Evolutionary conservation across 2,888 invertebrate species (phyloP).

Genomic region (Onchidella celtica): DNA sequence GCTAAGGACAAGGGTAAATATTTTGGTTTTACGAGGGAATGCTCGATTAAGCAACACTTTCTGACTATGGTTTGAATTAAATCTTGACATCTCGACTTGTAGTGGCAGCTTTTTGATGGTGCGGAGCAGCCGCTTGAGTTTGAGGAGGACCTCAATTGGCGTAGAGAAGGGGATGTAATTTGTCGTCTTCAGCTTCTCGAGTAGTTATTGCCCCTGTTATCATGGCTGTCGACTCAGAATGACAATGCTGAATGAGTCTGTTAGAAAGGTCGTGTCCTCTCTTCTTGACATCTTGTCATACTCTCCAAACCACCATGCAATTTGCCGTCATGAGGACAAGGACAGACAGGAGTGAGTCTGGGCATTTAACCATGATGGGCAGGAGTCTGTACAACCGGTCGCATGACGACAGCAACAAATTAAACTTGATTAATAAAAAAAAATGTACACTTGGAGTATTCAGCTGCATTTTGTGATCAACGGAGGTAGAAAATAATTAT

Average conservation of each 20-base stretch:
- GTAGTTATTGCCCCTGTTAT: slow-evolving; percentile 34
- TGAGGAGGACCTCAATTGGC: not conserved
- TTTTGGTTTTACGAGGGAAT: slow-evolving; percentile 30
- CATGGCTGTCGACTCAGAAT: slow-evolving; percentile 5
- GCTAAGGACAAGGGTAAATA: slow-evolving; percentile 31
- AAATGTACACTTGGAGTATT: too few relatives aligned
- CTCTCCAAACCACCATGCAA: slow-evolving; percentile 5
- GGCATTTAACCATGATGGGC: too few relatives aligned
- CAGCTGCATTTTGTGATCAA: too few relatives aligned
- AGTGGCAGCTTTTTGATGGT: not conserved
- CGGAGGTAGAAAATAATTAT: too few relatives aligned
- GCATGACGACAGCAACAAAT: too few relatives aligned
- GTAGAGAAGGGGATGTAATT: slow-evolving; percentile 40
- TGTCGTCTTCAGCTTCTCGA: slow-evolving; percentile 10
- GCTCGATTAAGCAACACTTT: slow-evolving; percentile 43
- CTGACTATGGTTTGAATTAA: slow-evolving; percentile 17
- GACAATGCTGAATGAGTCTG: not conserved
- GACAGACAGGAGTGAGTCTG: too few relatives aligned
- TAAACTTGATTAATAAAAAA: too few relatives aligned
- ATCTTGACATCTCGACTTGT: slow-evolving; percentile 32
- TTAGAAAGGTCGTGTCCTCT: slow-evolving; percentile 16
- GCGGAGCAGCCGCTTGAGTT: not conserved
- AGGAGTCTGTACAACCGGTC: too few relatives aligned
- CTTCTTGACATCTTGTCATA: slow-evolving; percentile 3
- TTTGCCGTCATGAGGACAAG: not conserved